A percentile compares a stretch with the other conserved stretches of the same genome.
phyloP scores from a whole-genome alignment of 2,888 invertebrate species.

The Amiota minor region DNA sequence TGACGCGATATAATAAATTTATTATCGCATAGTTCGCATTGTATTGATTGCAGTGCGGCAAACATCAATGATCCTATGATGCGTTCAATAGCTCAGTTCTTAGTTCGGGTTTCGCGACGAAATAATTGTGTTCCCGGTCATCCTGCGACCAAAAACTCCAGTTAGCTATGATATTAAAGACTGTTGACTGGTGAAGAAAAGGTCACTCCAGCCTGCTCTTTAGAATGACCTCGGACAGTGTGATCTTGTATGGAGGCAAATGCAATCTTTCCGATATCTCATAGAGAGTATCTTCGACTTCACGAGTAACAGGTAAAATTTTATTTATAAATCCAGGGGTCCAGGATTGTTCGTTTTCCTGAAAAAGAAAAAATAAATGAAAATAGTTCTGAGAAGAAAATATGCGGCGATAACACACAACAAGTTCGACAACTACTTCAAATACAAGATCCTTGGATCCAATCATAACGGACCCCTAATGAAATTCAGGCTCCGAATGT shows the following conservation, averaged over 20 bases:
- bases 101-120: slow-evolving; percentile 78
- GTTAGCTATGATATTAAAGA: slow-evolving; percentile 76
- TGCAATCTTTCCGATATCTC: slow-evolving; percentile 81
- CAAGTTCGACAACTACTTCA: slow-evolving; percentile 84
- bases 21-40: slow-evolving; percentile 87
- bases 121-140: slow-evolving; percentile 87
- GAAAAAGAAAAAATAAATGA: slow-evolving; percentile 23
- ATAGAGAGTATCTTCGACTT: slow-evolving; percentile 82
- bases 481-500: slow-evolving; percentile 86
- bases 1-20: slow-evolving; percentile 86
- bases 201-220: slow-evolving; percentile 84
- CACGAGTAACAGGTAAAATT: slow-evolving; percentile 82
- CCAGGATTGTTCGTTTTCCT: slow-evolving; percentile 79
- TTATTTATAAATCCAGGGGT: slow-evolving; percentile 83
- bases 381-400: slow-evolving; percentile 83
- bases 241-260: slow-evolving; percentile 80
- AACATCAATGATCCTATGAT: slow-evolving; percentile 77
- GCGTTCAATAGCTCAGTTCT: slow-evolving; percentile 75
- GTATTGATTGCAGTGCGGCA: slow-evolving; percentile 80
- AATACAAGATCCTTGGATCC: slow-evolving; percentile 78
- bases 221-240: slow-evolving; percentile 87
- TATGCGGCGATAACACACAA: slow-evolving; percentile 82
- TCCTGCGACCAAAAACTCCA: slow-evolving; percentile 93
- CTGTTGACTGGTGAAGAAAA: slow-evolving; percentile 82
- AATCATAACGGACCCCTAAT: slow-evolving; percentile 93